Conservation (phyloP, 2,113 vertebrate species). For the Periophthalmus modestus region DNA sequence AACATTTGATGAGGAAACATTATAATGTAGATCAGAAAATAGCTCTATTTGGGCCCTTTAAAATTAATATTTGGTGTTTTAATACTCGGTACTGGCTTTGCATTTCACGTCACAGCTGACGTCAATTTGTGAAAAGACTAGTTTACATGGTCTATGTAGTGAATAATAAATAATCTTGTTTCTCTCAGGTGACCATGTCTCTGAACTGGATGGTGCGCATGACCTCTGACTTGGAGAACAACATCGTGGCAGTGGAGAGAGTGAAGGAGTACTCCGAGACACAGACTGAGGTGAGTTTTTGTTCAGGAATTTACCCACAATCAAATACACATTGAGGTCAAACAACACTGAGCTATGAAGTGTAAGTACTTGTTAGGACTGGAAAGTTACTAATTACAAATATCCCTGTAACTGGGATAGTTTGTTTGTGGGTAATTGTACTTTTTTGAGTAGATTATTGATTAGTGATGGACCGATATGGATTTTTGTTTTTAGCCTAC, state of each 20-base stretch:
- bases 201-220: slow-evolving; percentile 96
- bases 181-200: slow-evolving; percentile 84
- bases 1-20: too few relatives aligned
- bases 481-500: too few relatives aligned
- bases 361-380: slow-evolving; percentile 43
- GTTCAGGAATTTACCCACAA: slow-evolving; percentile 45
- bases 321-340: slow-evolving; percentile 28
- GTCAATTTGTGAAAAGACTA: too few relatives aligned
- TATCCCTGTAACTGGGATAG: too few relatives aligned
- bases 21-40: too few relatives aligned
- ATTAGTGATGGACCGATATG: too few relatives aligned
- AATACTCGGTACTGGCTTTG: too few relatives aligned
- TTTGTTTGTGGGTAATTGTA: too few relatives aligned
- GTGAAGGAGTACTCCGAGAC: slow-evolving; percentile 96
- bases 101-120: not conserved
- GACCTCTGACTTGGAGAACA: slow-evolving; percentile 93
- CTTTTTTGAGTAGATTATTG: too few relatives aligned
- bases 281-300: slow-evolving; percentile 84
- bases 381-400: slow-evolving; percentile 8
- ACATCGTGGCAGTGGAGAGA: slow-evolving; percentile 96
- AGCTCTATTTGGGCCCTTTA: too few relatives aligned
- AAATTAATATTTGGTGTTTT: too few relatives aligned
- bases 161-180: not conserved
- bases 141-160: not conserved
- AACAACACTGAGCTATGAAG: slow-evolving; percentile 53